Percentiles rank a stretch among this genome's conserved stretches.
These are phyloP conservation scores for Epizoanthus ramosus DNA, from an alignment of 92 coral and sea anemone species.

Conservation along the genomic window DNA sequence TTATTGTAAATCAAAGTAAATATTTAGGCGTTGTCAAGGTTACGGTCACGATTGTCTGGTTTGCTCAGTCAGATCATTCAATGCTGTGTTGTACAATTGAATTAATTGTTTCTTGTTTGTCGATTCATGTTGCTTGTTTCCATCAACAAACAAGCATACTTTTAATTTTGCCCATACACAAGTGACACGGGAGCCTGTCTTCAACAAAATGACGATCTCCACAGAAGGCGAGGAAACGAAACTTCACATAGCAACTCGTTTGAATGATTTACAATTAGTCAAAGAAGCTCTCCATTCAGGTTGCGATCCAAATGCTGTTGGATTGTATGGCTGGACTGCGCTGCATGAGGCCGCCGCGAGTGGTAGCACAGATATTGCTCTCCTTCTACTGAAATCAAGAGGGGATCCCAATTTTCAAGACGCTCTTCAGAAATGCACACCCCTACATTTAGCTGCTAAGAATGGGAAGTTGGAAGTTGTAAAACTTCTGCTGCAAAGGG, in stretches of 20 bases:
- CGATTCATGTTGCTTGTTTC: not conserved
- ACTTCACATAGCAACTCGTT: slow-evolving; percentile 64
- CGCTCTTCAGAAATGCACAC: slow-evolving; percentile 42
- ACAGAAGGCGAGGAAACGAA: slow-evolving; percentile 67
- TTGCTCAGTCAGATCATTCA: too few species aligned
- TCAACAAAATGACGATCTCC: slow-evolving; percentile 64
- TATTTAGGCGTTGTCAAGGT: slow-evolving; percentile 77
- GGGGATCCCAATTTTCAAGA: slow-evolving; percentile 75
- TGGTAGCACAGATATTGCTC: slow-evolving; percentile 49
- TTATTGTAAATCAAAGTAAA: slow-evolving; percentile 48
- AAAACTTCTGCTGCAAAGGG: slow-evolving; percentile 58
- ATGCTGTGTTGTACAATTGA: too few species aligned
- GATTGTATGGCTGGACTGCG: slow-evolving; percentile 70
- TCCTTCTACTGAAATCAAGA: slow-evolving; percentile 60
- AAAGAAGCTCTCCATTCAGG: slow-evolving; percentile 62
- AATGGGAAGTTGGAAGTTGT: slow-evolving; percentile 65
- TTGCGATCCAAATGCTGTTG: slow-evolving; percentile 64
- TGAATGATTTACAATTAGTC: slow-evolving; percentile 52
- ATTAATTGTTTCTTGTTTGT: not conserved
- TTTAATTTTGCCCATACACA: not conserved
- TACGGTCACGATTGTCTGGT: slow-evolving; percentile 28
- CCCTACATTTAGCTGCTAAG: slow-evolving; percentile 70
- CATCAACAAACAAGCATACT: not conserved
- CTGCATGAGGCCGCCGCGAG: slow-evolving; percentile 71
- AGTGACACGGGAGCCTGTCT: not conserved